These are phyloP conservation scores for Parapsyche elsis DNA, from an alignment of 1,140 invertebrate genomes.

Conservation along the genomic window DNA sequence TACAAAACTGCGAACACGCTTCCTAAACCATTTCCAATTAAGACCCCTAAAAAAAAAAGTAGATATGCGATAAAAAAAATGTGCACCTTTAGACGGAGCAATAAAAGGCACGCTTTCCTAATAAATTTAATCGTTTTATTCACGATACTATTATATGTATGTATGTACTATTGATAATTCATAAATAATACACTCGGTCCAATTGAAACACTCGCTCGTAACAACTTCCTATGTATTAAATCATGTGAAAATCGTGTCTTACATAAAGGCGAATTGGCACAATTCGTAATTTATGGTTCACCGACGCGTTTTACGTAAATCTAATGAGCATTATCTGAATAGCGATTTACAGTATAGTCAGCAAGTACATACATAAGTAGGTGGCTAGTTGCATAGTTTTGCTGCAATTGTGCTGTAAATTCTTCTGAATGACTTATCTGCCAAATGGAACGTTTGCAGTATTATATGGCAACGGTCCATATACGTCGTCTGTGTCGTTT, in stretches of 20 bases:
- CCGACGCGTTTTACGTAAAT: conserved; percentile 15
- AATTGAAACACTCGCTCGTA: too few species aligned
- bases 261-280: background rate
- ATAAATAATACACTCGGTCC: background rate
- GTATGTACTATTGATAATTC: background rate
- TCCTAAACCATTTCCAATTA: conserved; percentile 23
- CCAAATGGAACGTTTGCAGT: too few species aligned
- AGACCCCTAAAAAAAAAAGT: background rate
- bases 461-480: too few species aligned
- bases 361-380: too few species aligned
- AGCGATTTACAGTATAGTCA: too few species aligned
- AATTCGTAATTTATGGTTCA: background rate
- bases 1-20: conserved; percentile 34
- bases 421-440: too few species aligned
- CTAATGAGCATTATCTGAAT: background rate
- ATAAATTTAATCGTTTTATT: background rate
- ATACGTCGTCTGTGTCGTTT: too few species aligned
- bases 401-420: too few species aligned
- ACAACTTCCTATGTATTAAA: background rate
- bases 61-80: background rate
- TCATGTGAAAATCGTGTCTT: background rate
- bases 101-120: conserved; percentile 2
- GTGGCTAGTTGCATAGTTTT: too few species aligned
- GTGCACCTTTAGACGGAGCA: background rate
- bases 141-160: too few species aligned